These are phyloP conservation scores for Drosophila phalerata DNA, from an alignment of 2,888 invertebrate genomes.

Conservation along the genomic window DNA sequence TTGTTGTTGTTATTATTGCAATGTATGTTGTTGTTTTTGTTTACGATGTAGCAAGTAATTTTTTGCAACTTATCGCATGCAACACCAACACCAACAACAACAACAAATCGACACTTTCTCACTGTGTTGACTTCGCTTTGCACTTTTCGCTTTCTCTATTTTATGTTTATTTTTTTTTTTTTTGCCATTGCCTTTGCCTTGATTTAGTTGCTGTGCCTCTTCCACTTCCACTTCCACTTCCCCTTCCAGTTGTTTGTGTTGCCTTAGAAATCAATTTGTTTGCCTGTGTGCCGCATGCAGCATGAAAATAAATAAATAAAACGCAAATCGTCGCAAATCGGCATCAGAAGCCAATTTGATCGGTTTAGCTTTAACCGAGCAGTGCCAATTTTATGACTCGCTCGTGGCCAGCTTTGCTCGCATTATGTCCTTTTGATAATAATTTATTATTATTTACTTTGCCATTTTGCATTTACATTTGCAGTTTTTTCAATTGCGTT, in stretches of 20 bases:
- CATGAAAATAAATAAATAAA: slow-evolving; percentile 76
- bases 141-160: slow-evolving; percentile 53
- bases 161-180: slow-evolving; percentile 19
- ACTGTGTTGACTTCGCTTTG: slow-evolving; percentile 49
- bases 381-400: slow-evolving; percentile 62
- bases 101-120: slow-evolving; percentile 46
- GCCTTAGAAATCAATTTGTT: slow-evolving; percentile 71
- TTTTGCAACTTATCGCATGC: slow-evolving; percentile 80
- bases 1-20: background rate
- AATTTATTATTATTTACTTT: slow-evolving; percentile 65
- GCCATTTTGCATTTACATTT: slow-evolving; percentile 27
- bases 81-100: slow-evolving; percentile 37
- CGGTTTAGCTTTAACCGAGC: slow-evolving; percentile 71
- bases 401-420: slow-evolving; percentile 71
- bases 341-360: slow-evolving; percentile 76
- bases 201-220: slow-evolving; percentile 70
- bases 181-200: slow-evolving; percentile 57
- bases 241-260: slow-evolving; percentile 19
- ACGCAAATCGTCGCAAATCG: slow-evolving; percentile 70
- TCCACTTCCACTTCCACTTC: slow-evolving; percentile 14
- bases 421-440: slow-evolving; percentile 73
- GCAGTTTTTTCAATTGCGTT: slow-evolving; percentile 51
- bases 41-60: slow-evolving; percentile 78
- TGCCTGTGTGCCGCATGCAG: slow-evolving; percentile 46
- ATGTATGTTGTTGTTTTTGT: slow-evolving; percentile 70